Evolutionary conservation across 2,888 invertebrate species (phyloP), one percentile per base, ranked within the genome.

Genomic region (Cordilura impudica): DNA sequence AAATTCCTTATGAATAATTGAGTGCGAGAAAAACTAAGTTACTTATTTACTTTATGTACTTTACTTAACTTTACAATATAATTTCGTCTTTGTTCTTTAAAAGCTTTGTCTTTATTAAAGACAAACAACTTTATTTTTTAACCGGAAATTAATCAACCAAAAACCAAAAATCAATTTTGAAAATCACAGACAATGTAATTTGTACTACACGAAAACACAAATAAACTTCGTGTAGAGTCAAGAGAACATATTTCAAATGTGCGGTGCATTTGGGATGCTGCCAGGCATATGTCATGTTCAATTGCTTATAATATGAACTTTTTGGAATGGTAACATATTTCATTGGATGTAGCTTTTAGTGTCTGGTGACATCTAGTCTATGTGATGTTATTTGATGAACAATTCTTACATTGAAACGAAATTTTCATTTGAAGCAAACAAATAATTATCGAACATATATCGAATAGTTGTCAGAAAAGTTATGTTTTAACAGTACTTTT

Each of bases 101-200:
- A 39, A 39, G 35, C 35, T n/a, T n/a, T 31, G 10, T n/a, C 35
- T n/a, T 39, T 39, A 39, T 39, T 12, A 39, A 35, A 39, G 2
- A 39, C 35, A 39, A 39, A 39, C 14, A 39, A n/a, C 8, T 2
- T 10, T 39, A 12, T 35, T 61, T 60, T 47, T 70, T 23, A 76
- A 78, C 81, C 83, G 84, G 84, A 84, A 84, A 84, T 84, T 84
- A 84, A 83, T 84, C 83, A 84, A 82, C 82, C 82, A 69, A 74
- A 83, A 83, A 83, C 81, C 81, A 49, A 79, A 83, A 84, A 83
- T 84, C 83, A 83, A 83, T 84, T 84, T 84, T 76, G 54, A 49
- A 73, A 83, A 82, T 84, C 82, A 78, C 81, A 82, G 82, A 72
- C 76, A 78, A 72, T 73, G 26, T 67, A 16, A 43, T 65, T 65